Percentiles rank a stretch among this genome's conserved stretches.
Conservation (phyloP, 2,797 vertebrate species). For the Poeciliopsis turneri region DNA sequence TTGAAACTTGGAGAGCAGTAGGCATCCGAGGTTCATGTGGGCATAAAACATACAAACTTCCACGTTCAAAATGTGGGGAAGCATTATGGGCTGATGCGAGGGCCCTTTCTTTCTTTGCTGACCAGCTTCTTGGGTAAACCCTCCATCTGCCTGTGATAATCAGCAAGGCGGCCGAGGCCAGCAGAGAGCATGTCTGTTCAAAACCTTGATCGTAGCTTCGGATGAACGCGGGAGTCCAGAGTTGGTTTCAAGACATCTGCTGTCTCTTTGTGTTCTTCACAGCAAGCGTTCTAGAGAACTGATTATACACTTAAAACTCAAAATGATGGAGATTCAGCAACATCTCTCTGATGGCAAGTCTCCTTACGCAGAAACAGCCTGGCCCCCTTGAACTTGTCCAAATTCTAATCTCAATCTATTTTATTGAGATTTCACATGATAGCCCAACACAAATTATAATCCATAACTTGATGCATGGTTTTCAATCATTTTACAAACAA, state of each 20-base stretch:
- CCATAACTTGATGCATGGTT: not conserved
- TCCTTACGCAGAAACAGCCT: not conserved
- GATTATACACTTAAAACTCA: conserved; percentile 25
- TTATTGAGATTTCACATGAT: not conserved
- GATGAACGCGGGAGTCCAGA: conserved; percentile 27
- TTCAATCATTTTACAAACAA: not conserved
- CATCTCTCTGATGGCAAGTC: not conserved
- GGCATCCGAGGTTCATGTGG: not conserved
- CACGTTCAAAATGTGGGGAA: conserved; percentile 3
- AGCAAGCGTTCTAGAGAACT: conserved; percentile 24
- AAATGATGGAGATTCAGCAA: not conserved
- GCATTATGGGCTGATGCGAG: conserved; percentile 1
- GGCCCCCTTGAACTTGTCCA: not conserved
- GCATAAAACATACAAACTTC: not conserved
- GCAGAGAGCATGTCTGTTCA: conserved; percentile 36
- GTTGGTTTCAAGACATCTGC: conserved; percentile 53
- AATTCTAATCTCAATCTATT: not conserved
- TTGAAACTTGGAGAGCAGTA: not conserved
- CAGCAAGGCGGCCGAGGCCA: conserved; percentile 26
- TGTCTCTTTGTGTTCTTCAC: conserved; percentile 35
- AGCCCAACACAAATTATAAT: not conserved
- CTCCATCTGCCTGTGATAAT: conserved; percentile 43
- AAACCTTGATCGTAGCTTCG: conserved; percentile 36
- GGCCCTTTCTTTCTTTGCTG: conserved; percentile 4
- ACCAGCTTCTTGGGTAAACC: conserved; percentile 24